These are phyloP conservation scores for Lethenteron camtschaticum DNA, from an alignment of 2,113 vertebrate species.

Conservation along the genomic window DNA sequence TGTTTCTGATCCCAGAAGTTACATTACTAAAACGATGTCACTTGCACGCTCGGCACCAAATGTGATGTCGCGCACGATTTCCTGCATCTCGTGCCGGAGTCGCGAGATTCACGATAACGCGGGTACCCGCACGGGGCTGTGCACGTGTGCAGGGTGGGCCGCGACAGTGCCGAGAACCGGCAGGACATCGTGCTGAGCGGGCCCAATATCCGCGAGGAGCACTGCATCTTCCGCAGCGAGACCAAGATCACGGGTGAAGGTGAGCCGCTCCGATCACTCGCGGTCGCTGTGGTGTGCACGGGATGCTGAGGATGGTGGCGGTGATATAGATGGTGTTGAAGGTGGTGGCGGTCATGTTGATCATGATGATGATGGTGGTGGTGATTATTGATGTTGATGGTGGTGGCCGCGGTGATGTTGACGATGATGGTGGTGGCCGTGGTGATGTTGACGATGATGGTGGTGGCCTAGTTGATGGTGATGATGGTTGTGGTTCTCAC, in stretches of 20 bases:
- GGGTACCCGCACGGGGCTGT: too few relatives aligned
- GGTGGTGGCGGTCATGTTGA: too few relatives aligned
- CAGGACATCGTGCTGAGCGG: conserved; percentile 94
- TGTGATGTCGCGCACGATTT: too few relatives aligned
- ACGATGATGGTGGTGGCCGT: too few relatives aligned
- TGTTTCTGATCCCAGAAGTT: too few relatives aligned
- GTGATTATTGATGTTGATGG: conserved; percentile 20
- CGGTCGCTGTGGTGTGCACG: too few relatives aligned
- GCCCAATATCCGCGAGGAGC: conserved; percentile 85
- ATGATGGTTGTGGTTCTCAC: conserved; percentile 2
- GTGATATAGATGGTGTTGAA: too few relatives aligned
- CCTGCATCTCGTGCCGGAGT: too few relatives aligned
- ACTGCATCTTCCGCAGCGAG: conserved; percentile 84
- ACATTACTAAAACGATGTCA: too few relatives aligned
- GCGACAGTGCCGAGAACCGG: conserved; percentile 65
- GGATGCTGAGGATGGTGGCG: too few relatives aligned
- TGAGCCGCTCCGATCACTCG: conserved; percentile 15
- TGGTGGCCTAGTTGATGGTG: neutral
- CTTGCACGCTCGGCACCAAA: too few relatives aligned
- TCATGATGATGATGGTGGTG: neutral
- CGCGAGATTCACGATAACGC: too few relatives aligned
- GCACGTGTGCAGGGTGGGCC: conserved; percentile 46
- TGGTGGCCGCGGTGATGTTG: conserved; percentile 10
- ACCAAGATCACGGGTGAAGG: conserved; percentile 54
- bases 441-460: neutral